Conservation (phyloP, 2,888 invertebrate genomes). For the Coelopa pilipes region DNA sequence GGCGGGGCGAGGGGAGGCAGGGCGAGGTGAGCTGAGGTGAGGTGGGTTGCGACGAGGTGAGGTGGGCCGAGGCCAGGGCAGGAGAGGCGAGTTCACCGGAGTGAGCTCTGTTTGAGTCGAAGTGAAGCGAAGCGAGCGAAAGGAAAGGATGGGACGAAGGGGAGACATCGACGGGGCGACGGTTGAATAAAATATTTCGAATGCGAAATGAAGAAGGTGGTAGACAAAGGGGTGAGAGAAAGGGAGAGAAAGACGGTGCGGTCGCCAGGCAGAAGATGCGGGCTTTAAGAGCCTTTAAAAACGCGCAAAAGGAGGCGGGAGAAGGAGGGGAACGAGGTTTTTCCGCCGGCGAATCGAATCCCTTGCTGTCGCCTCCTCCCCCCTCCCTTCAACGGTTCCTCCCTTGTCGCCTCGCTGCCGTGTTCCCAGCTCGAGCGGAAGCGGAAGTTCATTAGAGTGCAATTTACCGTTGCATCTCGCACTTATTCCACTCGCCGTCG, state of each 20-base stretch:
- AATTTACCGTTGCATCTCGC: not conserved
- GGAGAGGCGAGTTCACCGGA: not conserved
- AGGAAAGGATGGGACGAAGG: no score
- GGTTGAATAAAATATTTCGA: not conserved
- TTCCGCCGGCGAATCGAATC: not conserved
- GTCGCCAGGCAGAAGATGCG: no score
- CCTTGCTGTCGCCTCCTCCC: not conserved
- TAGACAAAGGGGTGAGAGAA: not conserved
- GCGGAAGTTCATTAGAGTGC: constrained; percentile 20
- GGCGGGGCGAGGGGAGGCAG: not conserved
- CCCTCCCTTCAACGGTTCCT: not conserved
- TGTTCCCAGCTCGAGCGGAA: not conserved
- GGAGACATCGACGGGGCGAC: not conserved
- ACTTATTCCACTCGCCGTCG: not conserved
- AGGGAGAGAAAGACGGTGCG: no score
- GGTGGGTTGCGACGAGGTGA: not conserved
- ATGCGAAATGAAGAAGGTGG: not conserved
- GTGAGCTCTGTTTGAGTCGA: not conserved
- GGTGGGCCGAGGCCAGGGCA: not conserved
- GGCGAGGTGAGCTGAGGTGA: not conserved
- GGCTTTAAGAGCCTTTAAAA: no score
- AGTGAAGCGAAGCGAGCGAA: constrained; percentile 2
- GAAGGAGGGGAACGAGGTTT: not conserved
- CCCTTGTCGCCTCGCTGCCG: not conserved
- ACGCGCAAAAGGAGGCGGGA: no score